phyloP scores from a whole-genome alignment of 2,797 vertebrate genomes.

The Sebastes diaconus region DNA sequence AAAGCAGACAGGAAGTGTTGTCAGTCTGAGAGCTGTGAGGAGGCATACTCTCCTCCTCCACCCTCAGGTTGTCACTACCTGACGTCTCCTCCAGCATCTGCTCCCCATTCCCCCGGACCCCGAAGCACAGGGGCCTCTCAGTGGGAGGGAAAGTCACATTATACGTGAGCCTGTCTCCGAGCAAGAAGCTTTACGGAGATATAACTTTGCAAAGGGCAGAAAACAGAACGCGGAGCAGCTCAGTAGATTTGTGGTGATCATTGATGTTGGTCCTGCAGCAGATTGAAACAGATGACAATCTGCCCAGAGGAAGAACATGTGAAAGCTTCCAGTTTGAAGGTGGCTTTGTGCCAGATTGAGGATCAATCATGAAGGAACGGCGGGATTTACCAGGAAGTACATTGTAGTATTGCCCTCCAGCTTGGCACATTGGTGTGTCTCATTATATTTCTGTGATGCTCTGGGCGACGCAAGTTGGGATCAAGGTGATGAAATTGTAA shows the following conservation, averaged over 20 bases:
- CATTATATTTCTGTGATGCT: neutral
- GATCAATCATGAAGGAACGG: slow-evolving; percentile 30
- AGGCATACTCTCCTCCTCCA: neutral
- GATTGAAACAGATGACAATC: slow-evolving; percentile 61
- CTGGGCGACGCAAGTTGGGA: neutral
- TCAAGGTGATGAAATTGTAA: neutral
- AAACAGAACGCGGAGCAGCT: slow-evolving; percentile 37
- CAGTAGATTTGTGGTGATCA: slow-evolving; percentile 51
- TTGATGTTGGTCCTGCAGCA: slow-evolving; percentile 45
- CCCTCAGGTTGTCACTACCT: slow-evolving; percentile 28
- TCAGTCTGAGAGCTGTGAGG: slow-evolving; percentile 1
- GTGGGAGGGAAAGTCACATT: slow-evolving; percentile 50
- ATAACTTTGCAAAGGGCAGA: slow-evolving; percentile 47
- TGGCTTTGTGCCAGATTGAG: slow-evolving; percentile 27
- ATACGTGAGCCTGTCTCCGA: slow-evolving; percentile 37
- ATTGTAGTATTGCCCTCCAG: neutral
- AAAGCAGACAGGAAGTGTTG: slow-evolving; percentile 11
- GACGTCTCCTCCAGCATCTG: slow-evolving; percentile 53
- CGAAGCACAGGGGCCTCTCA: slow-evolving; percentile 42
- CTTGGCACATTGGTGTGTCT: neutral
- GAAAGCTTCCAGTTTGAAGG: slow-evolving; percentile 46
- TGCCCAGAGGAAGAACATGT: slow-evolving; percentile 44
- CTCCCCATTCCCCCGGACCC: slow-evolving; percentile 38
- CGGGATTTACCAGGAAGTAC: slow-evolving; percentile 32
- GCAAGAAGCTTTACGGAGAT: slow-evolving; percentile 51